Evolutionary conservation across 2,797 vertebrate genomes (phyloP), one percentile per base, ranked within the genome.

Genomic region (Cynodonichthys magdalenae): DNA sequence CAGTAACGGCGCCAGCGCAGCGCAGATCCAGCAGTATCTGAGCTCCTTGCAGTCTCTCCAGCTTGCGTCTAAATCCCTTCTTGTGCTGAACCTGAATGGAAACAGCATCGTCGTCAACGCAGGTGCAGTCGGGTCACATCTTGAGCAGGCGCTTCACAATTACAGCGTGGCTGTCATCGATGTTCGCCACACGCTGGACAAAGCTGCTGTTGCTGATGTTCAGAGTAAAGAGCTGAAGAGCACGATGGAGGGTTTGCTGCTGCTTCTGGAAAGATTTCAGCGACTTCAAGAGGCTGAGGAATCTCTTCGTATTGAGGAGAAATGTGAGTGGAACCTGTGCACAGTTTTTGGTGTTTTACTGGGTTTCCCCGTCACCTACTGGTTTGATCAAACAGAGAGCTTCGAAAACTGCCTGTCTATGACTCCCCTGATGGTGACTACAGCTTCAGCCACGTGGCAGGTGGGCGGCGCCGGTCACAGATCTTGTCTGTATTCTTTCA

Each of bases 401-500:
- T 85, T 90, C 46, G 92, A 94, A 64, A 97, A 96, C 84, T 98
- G 97, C 71, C 83, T 99, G 83, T 92, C 93, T 1, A 83, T 97
- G 90, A 93, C 85, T 0, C 95, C 96, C 0, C 91, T 99, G 56
- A 82, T 74, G 31, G 93, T 95, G 46, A 95, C 91, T 52, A 93
- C 88, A 0, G 94, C 85, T 24, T 89, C 27, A 55, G 93, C 89
- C 0, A 81, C 76, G 6, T 96, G 93, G 89, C 79, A 81, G 55
- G 70, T 79, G 15, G 88, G 90, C 11, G 39, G 54, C 6, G 39
- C 59, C 0, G 71, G 80, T 15, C 89, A 92, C 49, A 69, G 52
- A 15, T 85, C 92, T 53, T 87, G 71, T 54, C 88, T 99, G 15
- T 98, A 91, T 77, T 98, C 97, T 28, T 99, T 98, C 83, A 99